Conservation (phyloP, 2,888 invertebrate genomes). For the Serripes groenlandicus region DNA sequence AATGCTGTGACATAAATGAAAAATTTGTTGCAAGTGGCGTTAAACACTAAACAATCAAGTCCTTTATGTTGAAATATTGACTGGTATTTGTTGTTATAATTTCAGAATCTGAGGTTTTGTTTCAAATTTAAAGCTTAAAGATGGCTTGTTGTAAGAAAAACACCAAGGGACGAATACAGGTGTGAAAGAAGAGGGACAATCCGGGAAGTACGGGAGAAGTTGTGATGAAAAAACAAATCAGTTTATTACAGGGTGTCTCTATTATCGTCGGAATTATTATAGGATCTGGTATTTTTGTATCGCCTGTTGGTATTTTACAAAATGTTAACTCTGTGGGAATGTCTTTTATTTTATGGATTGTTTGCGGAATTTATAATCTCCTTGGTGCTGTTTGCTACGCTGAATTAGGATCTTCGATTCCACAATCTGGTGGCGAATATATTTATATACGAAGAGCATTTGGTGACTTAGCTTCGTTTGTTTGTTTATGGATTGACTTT, state of each 20-base stretch:
- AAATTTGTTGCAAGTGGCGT: no score
- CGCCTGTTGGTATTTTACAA: slow-evolving; percentile 94
- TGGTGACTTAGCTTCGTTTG: slow-evolving; percentile 83
- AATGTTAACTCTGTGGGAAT: slow-evolving; percentile 91
- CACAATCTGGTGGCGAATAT: slow-evolving; percentile 88
- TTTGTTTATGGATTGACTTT: slow-evolving; percentile 85
- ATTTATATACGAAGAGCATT: slow-evolving; percentile 87
- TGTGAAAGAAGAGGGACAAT: slow-evolving; percentile 27
- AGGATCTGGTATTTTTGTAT: slow-evolving; percentile 98
- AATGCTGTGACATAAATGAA: no score
- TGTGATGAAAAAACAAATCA: slow-evolving; percentile 94
- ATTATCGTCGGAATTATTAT: slow-evolving; percentile 98
- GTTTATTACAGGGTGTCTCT: slow-evolving; percentile 95
- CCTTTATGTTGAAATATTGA: no score
- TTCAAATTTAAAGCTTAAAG: background rate
- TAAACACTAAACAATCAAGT: no score
- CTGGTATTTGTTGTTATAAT: no score
- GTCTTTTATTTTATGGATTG: slow-evolving; percentile 95
- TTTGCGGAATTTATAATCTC: slow-evolving; percentile 92
- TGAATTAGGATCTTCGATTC: slow-evolving; percentile 95
- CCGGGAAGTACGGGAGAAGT: slow-evolving; percentile 61
- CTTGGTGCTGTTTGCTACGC: slow-evolving; percentile 96
- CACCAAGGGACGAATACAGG: slow-evolving; percentile 32
- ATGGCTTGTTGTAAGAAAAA: slow-evolving; percentile 48
- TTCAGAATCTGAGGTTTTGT: no score